Evolutionary conservation across 1,140 invertebrate species (phyloP), one percentile per base, ranked within the genome.

Genomic region (Dreissena rostriformis): DNA sequence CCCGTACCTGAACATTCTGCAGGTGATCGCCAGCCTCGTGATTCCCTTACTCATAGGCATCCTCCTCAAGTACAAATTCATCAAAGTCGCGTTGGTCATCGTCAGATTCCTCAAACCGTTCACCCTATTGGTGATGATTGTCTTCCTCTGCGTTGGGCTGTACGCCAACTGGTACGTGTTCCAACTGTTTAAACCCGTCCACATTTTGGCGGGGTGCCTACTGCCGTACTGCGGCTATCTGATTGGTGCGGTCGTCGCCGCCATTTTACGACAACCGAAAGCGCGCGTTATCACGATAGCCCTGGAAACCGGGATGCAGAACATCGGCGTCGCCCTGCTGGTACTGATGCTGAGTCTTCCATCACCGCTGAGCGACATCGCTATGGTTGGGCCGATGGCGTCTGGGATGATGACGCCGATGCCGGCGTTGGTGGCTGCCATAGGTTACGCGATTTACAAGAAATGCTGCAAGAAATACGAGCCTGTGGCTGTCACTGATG

Each of bases 401-500:
- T 96, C 97, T 52, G 97, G 98, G n/a, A 96, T 98, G 65, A 98
- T 99, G 96, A 99, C 97, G 0, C 98, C 98, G 11, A 89, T 98
- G 26, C 97, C 98, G 0, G 94, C 98, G 61, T 93, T 84, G 26
- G 24, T 77, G 6, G 22, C 17, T 5, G 39, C 73, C 6, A 53
- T 79, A 12, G 71, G 22, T 5, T 82, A 80, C 67, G 11, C 70
- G 14, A 8, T 70, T 22, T 71, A 26, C 1, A 29, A 71, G 24
- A 1, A 24, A 22, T 80, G 67, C 52, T 71, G 77, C 29, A 55
- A 79, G 66, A 68, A 68, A 26, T 79, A 79, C 51, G 15, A 79
- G 26, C 1, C 66, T 39, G 66, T 71, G n/a, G n/a, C n/a, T n/a
- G n/a, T n/a, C n/a, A n/a, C n/a, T n/a, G n/a, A n/a, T n/a, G n/a